Conservation (phyloP, 2,113 vertebrate genomes). For the Coracopsis vasa region DNA sequence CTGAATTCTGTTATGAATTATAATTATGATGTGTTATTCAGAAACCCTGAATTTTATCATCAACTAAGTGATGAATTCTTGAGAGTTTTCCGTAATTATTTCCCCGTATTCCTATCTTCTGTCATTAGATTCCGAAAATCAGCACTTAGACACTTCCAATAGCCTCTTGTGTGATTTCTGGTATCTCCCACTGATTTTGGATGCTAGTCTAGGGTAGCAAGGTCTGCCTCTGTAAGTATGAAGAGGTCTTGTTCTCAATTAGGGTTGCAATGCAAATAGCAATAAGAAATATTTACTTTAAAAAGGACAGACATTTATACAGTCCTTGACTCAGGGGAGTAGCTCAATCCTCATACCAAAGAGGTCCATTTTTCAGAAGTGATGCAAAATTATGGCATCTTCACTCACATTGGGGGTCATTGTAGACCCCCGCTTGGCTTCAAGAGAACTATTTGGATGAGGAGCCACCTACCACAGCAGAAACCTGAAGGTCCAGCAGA, state of each 20-base stretch:
- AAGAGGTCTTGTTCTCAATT: background rate
- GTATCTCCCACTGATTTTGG: background rate
- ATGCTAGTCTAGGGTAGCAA: background rate
- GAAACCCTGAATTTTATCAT: background rate
- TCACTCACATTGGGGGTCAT: background rate
- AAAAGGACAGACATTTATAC: background rate
- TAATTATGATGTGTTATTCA: background rate
- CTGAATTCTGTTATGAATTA: background rate
- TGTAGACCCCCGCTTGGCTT: background rate
- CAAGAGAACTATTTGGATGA: background rate
- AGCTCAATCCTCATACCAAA: background rate
- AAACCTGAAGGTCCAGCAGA: background rate
- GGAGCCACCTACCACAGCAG: background rate
- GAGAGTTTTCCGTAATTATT: background rate
- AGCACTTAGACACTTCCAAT: background rate
- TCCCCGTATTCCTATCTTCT: background rate
- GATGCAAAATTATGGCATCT: background rate
- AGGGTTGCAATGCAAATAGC: background rate
- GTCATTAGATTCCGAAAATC: background rate
- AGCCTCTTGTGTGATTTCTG: background rate
- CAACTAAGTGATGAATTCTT: background rate
- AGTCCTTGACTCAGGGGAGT: background rate
- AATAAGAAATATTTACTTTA: background rate
- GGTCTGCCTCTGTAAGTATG: background rate
- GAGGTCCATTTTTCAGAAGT: background rate